Evolutionary conservation across 92 coral and sea anemone species (phyloP), one percentile per base, ranked within the genome.

Genomic region (Anthopleura xanthogrammica): DNA sequence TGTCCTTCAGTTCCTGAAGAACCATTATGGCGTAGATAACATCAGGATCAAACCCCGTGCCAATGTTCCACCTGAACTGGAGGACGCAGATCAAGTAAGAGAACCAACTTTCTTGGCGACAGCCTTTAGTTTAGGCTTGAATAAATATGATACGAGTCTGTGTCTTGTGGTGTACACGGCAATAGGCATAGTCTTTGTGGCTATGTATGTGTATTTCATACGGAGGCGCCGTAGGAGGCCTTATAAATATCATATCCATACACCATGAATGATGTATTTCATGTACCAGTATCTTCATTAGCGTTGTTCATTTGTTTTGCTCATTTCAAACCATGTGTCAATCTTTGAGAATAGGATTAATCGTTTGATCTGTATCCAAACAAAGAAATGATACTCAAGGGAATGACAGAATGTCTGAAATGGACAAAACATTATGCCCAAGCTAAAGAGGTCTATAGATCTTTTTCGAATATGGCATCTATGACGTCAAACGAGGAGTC

Each of bases 31-130:
- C 4, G 72, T 87, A 58, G 91, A 97, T 77, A 97, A 97, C 85
- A 97, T 97, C 41, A 87, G 98, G 77, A 84, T 97, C 79, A 87
- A 87, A 24, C 87, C 83, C 23, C 77, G 79, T 9, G 90, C 86
- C 12, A 87, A 82, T 16, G 86, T 75, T 24, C 66, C 91, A 5
- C 90, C 94, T 5, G 98, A 90, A 79, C 87, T 91, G 40, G 93
- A 95, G 40, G 93, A 90, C 81, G 87, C 94, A 1, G 99, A 97
- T 79, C 88, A 85, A 82, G 99, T 97, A 97, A 97, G 99, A 55
- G n/a, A 74, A 23, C 73, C 85, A 72, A 83, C 64, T 55, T 66
- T 88, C 86, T 19, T 91, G 76, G 8, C 83, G 54, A 83, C 82
- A 40, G 86, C 89, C 7, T 79, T 90, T 43, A 80, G 87, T 52